A percentile compares a stretch with the other conserved stretches of the same genome.
These are phyloP conservation scores for Deilephila porcellus DNA, from an alignment of 2,888 invertebrate species.

Conservation along the genomic window DNA sequence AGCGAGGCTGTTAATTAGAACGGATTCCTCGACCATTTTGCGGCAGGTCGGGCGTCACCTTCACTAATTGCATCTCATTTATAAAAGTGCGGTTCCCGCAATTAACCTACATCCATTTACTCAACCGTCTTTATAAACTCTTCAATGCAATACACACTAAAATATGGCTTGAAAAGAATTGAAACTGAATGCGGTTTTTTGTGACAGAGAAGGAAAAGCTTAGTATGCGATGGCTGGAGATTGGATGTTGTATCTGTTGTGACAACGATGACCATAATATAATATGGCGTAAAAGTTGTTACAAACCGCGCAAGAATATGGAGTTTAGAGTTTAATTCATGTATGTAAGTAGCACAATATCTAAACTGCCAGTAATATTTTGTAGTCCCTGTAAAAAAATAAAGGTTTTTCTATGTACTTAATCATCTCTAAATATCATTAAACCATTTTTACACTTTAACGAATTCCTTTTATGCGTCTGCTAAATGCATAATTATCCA, in stretches of 20 bases:
- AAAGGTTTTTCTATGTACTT: background rate
- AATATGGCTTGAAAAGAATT: constrained; percentile 9
- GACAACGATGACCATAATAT: too few relatives aligned
- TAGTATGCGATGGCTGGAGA: too few relatives aligned
- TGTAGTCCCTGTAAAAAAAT: too few relatives aligned
- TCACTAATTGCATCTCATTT: constrained; percentile 72
- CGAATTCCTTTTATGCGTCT: background rate
- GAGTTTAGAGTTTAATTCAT: too few relatives aligned
- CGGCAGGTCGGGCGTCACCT: constrained; percentile 55
- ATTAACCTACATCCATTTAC: constrained; percentile 67
- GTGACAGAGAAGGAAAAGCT: too few relatives aligned
- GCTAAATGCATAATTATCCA: background rate
- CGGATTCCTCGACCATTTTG: constrained; percentile 57
- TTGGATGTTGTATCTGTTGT: too few relatives aligned
- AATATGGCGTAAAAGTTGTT: too few relatives aligned
- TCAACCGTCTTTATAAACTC: constrained; percentile 38
- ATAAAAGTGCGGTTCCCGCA: constrained; percentile 62
- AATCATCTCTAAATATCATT: background rate
- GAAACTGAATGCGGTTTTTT: background rate
- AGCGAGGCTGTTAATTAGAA: constrained; percentile 60
- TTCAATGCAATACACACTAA: constrained; percentile 31
- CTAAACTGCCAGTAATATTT: too few relatives aligned
- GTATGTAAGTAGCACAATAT: too few relatives aligned
- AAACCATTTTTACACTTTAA: background rate
- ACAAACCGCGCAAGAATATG: too few relatives aligned